Evolutionary conservation across 64 coral and sea anemone genomes (phyloP), one percentile per base, ranked within the genome.

Genomic region (Actinia equina): DNA sequence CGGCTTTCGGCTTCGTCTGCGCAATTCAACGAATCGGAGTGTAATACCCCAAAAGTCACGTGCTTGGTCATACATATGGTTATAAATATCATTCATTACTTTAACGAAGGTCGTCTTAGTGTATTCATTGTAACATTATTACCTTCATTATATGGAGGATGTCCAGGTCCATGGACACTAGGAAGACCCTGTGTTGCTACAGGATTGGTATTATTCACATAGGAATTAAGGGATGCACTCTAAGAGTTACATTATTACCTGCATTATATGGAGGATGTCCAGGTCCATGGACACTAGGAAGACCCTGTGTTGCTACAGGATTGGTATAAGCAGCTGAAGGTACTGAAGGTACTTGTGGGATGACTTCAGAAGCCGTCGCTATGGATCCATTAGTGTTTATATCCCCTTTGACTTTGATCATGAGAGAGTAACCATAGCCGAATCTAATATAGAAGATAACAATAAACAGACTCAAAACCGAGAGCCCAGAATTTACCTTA

Each of bases 341-440:
- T 2, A 41, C 26, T 17, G 55, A 23, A 17, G 80, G 17, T 18
- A 74, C 69, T 41, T 74, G 69, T 20, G 78, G 78, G 23, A 49
- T 52, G 6, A 81, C 78, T 81, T 81, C 43, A 49, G 78, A 44
- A 8, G 78, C 49, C 52, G 78, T 81, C 41, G 78, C 78, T 81
- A 81, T 52, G 5, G 1, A 15, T 5, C 26, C 25, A 30, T 74
- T 74, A 49, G 17, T 16, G 43, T 22, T 14, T 1, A 43, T 49
- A 6, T 52, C 22, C 14, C 22, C 59, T 83, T 89, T 79, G 17
- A 98, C 93, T 82, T 98, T 98, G 49, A 98, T 85, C 96, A 95
- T 98, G 30, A 98, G 91, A 44, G 96, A 89, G 86, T 98, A 98
- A 51, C 96, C 96, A 59, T 78, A 92, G 45, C 96, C 96, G 51